A percentile compares a stretch with the other conserved stretches of the same genome.
Conservation (phyloP, 2,888 invertebrate genomes). For the Sinhomidia bicolor region DNA sequence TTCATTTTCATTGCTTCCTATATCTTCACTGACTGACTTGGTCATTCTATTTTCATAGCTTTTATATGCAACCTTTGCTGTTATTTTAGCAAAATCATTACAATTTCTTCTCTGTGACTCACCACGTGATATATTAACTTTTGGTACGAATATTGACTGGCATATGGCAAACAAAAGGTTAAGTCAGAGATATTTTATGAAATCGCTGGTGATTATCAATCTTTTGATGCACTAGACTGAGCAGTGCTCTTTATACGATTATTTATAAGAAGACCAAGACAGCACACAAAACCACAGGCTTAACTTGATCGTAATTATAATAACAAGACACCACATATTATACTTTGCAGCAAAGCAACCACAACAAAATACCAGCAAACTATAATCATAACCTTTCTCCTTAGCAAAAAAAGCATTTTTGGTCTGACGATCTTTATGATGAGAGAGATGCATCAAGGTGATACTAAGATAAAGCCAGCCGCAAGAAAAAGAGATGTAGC, state of each 20-base stretch:
- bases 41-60: background rate
- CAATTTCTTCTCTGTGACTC: background rate
- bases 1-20: background rate
- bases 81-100: too few species aligned
- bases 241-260: background rate
- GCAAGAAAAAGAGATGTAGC: slow-evolving; percentile 13
- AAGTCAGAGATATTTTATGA: slow-evolving; percentile 9
- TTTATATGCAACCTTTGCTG: background rate
- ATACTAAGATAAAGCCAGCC: background rate
- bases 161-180: too few species aligned
- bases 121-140: too few species aligned
- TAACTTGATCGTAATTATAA: background rate
- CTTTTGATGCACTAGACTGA: background rate
- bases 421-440: background rate
- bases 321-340: background rate
- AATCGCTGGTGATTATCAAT: slow-evolving; percentile 13
- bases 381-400: slow-evolving; percentile 11
- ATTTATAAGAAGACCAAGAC: background rate
- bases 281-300: background rate
- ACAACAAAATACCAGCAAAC: background rate
- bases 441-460: slow-evolving; percentile 24
- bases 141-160: background rate
- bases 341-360: background rate
- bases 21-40: background rate
- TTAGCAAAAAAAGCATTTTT: background rate